These are phyloP conservation scores for Heteromyza rotundicornis DNA, from an alignment of 2,888 invertebrate species.

Conservation along the genomic window DNA sequence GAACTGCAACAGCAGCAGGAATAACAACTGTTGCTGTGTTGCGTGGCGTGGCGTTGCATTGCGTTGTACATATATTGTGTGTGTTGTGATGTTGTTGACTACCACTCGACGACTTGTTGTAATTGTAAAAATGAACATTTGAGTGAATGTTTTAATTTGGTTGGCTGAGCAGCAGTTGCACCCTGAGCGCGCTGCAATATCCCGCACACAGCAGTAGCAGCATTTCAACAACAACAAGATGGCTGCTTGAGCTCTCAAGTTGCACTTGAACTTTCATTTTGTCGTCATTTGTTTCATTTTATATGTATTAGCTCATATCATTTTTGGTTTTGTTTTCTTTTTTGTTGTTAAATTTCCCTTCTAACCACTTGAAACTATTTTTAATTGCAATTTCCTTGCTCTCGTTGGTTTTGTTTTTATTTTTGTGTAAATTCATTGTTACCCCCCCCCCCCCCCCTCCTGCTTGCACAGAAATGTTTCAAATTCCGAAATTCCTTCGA, in stretches of 20 bases:
- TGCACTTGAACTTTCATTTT: slow-evolving; percentile 44
- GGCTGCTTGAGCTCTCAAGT: slow-evolving; percentile 42
- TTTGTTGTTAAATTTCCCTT: slow-evolving; percentile 1
- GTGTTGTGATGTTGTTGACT: slow-evolving; percentile 18
- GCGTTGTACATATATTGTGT: slow-evolving; percentile 17
- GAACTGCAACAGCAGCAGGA: slow-evolving; percentile 17
- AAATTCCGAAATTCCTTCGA: slow-evolving; percentile 11
- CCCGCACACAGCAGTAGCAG: slow-evolving; percentile 16
- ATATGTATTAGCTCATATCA: slow-evolving; percentile 16
- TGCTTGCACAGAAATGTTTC: slow-evolving; percentile 5
- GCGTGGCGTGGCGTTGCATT: too few relatives aligned
- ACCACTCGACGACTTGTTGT: slow-evolving; percentile 16
- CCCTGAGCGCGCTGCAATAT: not conserved
- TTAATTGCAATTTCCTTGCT: slow-evolving; percentile 51
- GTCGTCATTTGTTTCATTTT: slow-evolving; percentile 8
- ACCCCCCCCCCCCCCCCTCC: slow-evolving; percentile 10
- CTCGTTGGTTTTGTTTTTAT: not conserved
- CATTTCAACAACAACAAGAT: slow-evolving; percentile 37
- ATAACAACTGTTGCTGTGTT: slow-evolving; percentile 14
- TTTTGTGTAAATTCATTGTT: slow-evolving; percentile 17
- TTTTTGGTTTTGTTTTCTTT: slow-evolving; percentile 2
- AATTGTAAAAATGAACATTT: slow-evolving; percentile 25
- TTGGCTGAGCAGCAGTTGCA: slow-evolving; percentile 33
- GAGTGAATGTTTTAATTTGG: slow-evolving; percentile 37
- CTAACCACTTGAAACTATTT: slow-evolving; percentile 56